Evolutionary conservation across 2,113 vertebrate genomes (phyloP).

Genomic region (Callipepla californica): DNA sequence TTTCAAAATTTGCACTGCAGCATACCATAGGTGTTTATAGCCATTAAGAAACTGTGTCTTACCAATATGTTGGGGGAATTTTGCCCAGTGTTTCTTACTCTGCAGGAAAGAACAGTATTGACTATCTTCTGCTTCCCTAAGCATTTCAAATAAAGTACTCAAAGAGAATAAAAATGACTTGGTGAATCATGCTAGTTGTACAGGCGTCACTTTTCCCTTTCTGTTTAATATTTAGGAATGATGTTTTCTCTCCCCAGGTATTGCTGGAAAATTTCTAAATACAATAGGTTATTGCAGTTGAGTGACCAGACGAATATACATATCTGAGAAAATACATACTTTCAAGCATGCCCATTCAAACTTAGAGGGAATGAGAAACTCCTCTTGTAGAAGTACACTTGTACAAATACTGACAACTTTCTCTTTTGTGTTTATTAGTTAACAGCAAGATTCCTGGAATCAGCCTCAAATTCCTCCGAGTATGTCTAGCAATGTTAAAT

Average conservation of each 20-base stretch:
- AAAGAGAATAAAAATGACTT: background rate
- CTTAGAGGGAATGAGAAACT: background rate
- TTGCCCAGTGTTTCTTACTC: background rate
- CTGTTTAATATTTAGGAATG: fast-evolving
- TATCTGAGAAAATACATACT: background rate
- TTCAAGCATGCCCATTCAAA: background rate
- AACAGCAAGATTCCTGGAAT: background rate
- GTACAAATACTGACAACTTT: background rate
- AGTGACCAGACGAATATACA: background rate
- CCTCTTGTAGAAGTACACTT: background rate
- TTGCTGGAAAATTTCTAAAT: background rate
- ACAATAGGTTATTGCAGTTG: background rate
- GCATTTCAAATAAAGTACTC: background rate
- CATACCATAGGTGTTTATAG: background rate
- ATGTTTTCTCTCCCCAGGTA: background rate
- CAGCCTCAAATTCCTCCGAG: background rate
- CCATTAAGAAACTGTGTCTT: background rate
- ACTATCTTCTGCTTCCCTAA: background rate
- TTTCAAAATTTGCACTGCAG: background rate
- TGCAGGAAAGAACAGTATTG: background rate
- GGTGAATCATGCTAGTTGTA: background rate
- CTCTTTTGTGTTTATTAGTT: background rate
- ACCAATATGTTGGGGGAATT: background rate
- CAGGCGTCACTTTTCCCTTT: background rate
- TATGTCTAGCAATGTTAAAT: background rate